Evolutionary conservation across 2,113 vertebrate species (phyloP), one percentile per base, ranked within the genome.

Genomic region (Alectura lathami): DNA sequence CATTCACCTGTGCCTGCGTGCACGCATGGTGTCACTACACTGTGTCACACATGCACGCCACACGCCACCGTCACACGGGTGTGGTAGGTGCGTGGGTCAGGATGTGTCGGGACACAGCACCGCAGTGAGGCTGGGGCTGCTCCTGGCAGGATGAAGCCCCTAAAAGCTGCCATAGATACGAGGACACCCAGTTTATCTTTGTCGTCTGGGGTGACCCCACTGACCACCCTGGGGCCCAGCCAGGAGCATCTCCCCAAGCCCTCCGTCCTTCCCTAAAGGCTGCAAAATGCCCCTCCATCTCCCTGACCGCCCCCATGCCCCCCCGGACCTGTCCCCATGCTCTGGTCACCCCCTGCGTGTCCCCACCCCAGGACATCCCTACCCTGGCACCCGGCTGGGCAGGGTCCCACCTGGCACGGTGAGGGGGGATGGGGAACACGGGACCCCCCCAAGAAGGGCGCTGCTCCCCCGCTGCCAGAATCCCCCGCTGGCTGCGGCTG

Each of bases 401-500:
- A 86, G n/a, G 47, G 32, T 9, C 36, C 57, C 0, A 11, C 62
- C 77, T 89, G 94, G 92, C 94, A 96, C 0, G 1, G n/a, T n/a
- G n/a, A n/a, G n/a, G n/a, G n/a, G n/a, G n/a, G n/a, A n/a, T n/a
- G 70, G 67, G 80, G 59, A 50, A 54, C 0, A 1, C 1, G 0
- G 86, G 88, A 95, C 64, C 66, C 81, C 92, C 83, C 73, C 1
- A 3, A 89, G 66, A 85, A 75, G 63, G 47, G 74, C 1, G 43
- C 86, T 23, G 4, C 73, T 0, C 80, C 83, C 73, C 95, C 3
- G 4, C 89, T 93, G 93, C 95, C 89, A 97, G 97, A 98, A 97
- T 96, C 96, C 95, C 97, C 94, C 93, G 96, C 88, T 98, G 98
- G 98, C 98, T 97, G 96, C 91, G 90, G 91, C 96, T 98, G 96